Conservation (phyloP, 1,140 invertebrate species). For the Drosophila truncata region DNA sequence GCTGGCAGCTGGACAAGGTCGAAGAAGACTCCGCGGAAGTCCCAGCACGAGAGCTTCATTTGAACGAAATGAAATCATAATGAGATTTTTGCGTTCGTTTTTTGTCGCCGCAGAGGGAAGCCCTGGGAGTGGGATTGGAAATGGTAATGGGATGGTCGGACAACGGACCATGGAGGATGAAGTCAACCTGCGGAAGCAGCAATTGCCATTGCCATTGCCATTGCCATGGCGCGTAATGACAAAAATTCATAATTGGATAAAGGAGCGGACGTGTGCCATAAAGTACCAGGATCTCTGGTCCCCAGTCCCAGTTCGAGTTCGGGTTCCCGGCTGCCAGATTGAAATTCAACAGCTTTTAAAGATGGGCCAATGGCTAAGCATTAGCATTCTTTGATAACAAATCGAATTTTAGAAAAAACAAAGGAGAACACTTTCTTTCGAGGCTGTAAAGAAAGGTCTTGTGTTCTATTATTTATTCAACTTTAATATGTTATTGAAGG, state of each 20-base stretch:
- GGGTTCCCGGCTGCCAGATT: constrained; percentile 21
- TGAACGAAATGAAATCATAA: constrained; percentile 85
- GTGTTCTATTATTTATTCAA: too few species aligned
- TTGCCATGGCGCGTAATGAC: constrained; percentile 77
- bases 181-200: constrained; percentile 33
- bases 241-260: constrained; percentile 85
- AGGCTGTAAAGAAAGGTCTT: background rate
- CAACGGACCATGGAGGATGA: background rate
- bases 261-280: constrained; percentile 64
- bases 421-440: background rate
- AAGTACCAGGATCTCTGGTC: background rate
- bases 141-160: constrained; percentile 20
- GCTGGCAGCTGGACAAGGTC: constrained; percentile 54
- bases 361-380: background rate
- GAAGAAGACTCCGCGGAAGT: constrained; percentile 31
- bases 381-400: constrained; percentile 6
- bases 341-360: constrained; percentile 42
- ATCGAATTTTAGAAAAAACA: background rate
- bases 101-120: constrained; percentile 52
- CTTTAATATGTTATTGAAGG: too few species aligned
- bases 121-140: constrained; percentile 21
- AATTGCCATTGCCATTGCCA: constrained; percentile 54
- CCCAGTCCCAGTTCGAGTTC: background rate
- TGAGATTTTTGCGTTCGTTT: constrained; percentile 83
- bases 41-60: constrained; percentile 78